Evolutionary conservation across 2,797 vertebrate genomes (phyloP).

Genomic region (Muscicapa comitata): DNA sequence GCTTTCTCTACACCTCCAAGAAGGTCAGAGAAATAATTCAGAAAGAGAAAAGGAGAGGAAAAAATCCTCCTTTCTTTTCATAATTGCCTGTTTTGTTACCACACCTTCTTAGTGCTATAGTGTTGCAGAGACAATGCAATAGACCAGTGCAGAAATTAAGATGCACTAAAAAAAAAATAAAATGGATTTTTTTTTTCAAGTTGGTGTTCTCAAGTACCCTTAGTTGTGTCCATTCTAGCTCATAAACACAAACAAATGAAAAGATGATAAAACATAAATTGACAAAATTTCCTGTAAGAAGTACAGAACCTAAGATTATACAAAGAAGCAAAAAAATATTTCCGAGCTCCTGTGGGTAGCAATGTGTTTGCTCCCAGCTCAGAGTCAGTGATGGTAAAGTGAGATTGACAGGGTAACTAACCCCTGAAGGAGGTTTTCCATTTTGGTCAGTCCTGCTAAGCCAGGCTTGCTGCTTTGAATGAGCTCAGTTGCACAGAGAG

Average conservation of each 20-base stretch:
- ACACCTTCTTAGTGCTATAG: not conserved
- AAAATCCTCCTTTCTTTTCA: not conserved
- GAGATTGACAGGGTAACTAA: conserved; percentile 23
- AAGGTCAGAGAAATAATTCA: conserved; percentile 43
- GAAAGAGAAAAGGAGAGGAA: not conserved
- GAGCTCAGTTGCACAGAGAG: not conserved
- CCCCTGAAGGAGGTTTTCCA: conserved; percentile 34
- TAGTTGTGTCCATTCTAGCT: not conserved
- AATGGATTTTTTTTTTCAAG: not conserved
- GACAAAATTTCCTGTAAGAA: not conserved
- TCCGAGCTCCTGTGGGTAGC: not conserved
- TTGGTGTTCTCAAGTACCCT: not conserved
- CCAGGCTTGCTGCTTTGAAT: conserved; percentile 16
- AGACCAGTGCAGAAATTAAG: not conserved
- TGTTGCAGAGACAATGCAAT: not conserved
- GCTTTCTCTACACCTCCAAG: conserved; percentile 26
- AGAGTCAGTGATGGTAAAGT: not conserved
- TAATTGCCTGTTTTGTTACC: not conserved
- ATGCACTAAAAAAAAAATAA: not conserved
- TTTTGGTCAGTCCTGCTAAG: conserved; percentile 19
- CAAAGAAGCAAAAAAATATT: not conserved
- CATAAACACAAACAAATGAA: not conserved
- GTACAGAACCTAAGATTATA: not conserved
- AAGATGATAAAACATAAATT: not conserved
- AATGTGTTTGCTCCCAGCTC: not conserved